These are phyloP conservation scores for Yponomeuta plumbellus DNA, from an alignment of 2,888 invertebrate genomes.

Conservation along the genomic window DNA sequence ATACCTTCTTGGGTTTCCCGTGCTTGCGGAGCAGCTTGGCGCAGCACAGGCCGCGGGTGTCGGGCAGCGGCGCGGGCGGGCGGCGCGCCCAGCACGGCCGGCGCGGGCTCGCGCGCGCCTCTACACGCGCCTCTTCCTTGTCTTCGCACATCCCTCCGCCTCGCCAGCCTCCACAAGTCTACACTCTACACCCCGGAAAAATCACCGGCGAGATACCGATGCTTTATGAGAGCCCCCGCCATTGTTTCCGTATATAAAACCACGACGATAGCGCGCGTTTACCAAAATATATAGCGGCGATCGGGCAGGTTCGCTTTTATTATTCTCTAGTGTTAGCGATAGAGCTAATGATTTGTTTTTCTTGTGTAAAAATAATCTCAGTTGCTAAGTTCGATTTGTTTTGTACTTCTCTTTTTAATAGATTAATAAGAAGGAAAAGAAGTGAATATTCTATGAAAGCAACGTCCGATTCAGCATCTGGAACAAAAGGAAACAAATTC, in stretches of 20 bases:
- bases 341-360: slow-evolving; percentile 1
- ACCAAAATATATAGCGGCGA: slow-evolving; percentile 50
- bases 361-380: slow-evolving; percentile 13
- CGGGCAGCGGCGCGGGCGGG: slow-evolving; percentile 74
- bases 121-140: slow-evolving; percentile 64
- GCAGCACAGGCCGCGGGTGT: slow-evolving; percentile 89
- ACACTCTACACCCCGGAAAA: slow-evolving; percentile 51
- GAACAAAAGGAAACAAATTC: slow-evolving; percentile 39
- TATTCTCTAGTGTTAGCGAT: slow-evolving; percentile 11
- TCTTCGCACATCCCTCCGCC: slow-evolving; percentile 59
- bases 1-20: slow-evolving; percentile 88
- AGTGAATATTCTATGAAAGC: slow-evolving; percentile 40
- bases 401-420: slow-evolving; percentile 46
- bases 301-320: slow-evolving; percentile 34
- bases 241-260: slow-evolving; percentile 64
- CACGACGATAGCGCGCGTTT: slow-evolving; percentile 56
- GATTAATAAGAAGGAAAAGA: slow-evolving; percentile 19
- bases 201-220: slow-evolving; percentile 65
- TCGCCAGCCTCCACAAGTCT: slow-evolving; percentile 34
- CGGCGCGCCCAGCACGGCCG: slow-evolving; percentile 63
- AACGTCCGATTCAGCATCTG: slow-evolving; percentile 74
- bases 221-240: slow-evolving; percentile 65
- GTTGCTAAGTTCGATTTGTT: slow-evolving; percentile 56
- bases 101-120: slow-evolving; percentile 54
- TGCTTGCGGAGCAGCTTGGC: slow-evolving; percentile 88